These are phyloP conservation scores for Dryococelus australis DNA, from an alignment of 2,888 invertebrate genomes.

Conservation along the genomic window DNA sequence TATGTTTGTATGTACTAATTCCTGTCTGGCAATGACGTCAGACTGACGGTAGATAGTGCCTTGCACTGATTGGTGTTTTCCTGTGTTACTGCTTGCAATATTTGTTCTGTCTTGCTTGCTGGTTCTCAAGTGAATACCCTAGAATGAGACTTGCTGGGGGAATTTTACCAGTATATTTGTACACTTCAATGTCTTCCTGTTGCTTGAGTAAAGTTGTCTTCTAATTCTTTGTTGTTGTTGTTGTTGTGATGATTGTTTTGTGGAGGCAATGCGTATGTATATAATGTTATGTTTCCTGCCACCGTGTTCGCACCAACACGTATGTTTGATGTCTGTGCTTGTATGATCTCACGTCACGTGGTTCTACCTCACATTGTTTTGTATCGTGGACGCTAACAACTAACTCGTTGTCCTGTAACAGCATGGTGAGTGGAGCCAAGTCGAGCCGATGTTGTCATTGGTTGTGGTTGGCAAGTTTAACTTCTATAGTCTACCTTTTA, in stretches of 20 bases:
- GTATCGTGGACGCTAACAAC: background rate
- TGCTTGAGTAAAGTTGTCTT: constrained; percentile 19
- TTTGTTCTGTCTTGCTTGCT: constrained; percentile 27
- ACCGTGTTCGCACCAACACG: background rate
- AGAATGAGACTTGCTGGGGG: background rate
- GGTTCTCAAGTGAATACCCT: constrained; percentile 22
- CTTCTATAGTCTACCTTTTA: background rate
- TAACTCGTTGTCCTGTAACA: background rate
- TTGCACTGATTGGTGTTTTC: constrained; percentile 37
- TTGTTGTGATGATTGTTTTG: constrained; percentile 19
- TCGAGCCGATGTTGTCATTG: background rate
- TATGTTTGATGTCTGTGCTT: background rate
- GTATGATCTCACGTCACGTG: background rate
- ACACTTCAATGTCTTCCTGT: background rate
- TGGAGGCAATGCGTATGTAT: constrained; percentile 21
- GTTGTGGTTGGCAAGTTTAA: background rate
- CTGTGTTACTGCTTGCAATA: constrained; percentile 24
- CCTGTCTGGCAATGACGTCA: constrained; percentile 32
- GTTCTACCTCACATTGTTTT: background rate
- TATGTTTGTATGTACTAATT: background rate
- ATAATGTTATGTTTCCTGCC: background rate
- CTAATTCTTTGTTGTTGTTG: constrained; percentile 24
- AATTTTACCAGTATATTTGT: constrained; percentile 20
- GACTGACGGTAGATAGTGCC: constrained; percentile 34
- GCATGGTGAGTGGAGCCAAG: background rate